These are phyloP conservation scores for Corythaixoides concolor DNA, from an alignment of 2,113 vertebrate species.

Conservation along the genomic window DNA sequence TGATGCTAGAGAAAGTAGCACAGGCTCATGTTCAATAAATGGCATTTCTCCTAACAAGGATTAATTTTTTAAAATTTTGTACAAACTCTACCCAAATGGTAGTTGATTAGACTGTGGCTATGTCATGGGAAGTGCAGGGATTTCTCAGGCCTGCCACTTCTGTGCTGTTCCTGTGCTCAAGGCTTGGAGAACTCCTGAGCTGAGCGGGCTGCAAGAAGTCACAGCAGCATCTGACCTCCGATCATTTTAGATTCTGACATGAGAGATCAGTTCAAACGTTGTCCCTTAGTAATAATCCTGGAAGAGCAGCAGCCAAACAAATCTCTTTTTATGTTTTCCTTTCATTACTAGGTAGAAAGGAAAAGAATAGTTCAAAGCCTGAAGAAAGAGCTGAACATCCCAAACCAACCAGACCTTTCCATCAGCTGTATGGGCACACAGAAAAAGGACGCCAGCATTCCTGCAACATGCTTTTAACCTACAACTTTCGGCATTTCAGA, in stretches of 20 bases:
- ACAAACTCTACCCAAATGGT: neutral
- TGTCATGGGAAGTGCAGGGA: neutral
- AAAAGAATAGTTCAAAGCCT: constrained; percentile 40
- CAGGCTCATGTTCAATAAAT: neutral
- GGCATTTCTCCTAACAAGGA: neutral
- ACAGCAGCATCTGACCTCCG: neutral
- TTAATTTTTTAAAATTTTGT: neutral
- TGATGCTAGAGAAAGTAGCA: neutral
- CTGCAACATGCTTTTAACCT: neutral
- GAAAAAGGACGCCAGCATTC: neutral
- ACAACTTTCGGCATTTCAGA: neutral
- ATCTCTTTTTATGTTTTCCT: neutral
- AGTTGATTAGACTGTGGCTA: neutral
- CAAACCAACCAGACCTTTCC: neutral
- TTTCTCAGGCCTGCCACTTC: neutral
- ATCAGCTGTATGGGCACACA: neutral
- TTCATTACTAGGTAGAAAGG: constrained; percentile 39
- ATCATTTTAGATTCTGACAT: neutral
- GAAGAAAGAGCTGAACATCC: constrained; percentile 41
- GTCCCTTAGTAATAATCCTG: neutral
- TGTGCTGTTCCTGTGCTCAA: neutral
- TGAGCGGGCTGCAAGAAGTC: neutral
- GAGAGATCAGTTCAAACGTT: neutral
- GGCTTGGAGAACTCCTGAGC: neutral
- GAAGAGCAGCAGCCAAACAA: neutral